These are phyloP conservation scores for Scortum barcoo DNA, from an alignment of 2,113 vertebrate species.

Conservation along the genomic window DNA sequence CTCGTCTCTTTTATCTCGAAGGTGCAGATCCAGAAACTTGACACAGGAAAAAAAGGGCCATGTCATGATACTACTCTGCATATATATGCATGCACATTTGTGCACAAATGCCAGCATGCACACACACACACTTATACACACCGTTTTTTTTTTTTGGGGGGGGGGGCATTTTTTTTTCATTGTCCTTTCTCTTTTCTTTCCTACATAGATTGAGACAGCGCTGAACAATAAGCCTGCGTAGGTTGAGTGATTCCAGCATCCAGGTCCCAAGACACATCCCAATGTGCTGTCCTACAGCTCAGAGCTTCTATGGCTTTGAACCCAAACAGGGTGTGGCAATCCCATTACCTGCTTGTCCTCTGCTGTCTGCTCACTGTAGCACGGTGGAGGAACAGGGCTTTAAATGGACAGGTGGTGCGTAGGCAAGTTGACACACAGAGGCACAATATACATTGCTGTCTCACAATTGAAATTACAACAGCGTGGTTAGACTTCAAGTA, in stretches of 20 bases:
- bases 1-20: conserved; percentile 70
- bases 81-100: not conserved
- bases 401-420: conserved; percentile 67
- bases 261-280: conserved; percentile 65
- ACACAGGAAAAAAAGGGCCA: conserved; percentile 32
- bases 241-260: conserved; percentile 53
- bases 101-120: not conserved
- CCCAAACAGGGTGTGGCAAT: conserved; percentile 76
- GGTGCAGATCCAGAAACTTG: conserved; percentile 60
- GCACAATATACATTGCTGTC: conserved; percentile 40
- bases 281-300: conserved; percentile 59
- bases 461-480: conserved; percentile 42
- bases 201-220: conserved; percentile 45
- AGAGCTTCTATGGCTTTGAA: conserved; percentile 54
- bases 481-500: conserved; percentile 42
- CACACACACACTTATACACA: not conserved
- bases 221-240: conserved; percentile 58
- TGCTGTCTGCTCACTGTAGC: conserved; percentile 65
- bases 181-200: conserved; percentile 22
- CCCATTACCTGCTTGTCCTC: conserved; percentile 77
- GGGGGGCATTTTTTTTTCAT: not conserved
- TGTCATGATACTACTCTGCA: conserved; percentile 45
- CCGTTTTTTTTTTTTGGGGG: too few relatives aligned
- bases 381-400: conserved; percentile 41
- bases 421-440: conserved; percentile 66